Evolutionary conservation across 1,140 invertebrate genomes (phyloP).

Genomic region (Callitettix versicolor): DNA sequence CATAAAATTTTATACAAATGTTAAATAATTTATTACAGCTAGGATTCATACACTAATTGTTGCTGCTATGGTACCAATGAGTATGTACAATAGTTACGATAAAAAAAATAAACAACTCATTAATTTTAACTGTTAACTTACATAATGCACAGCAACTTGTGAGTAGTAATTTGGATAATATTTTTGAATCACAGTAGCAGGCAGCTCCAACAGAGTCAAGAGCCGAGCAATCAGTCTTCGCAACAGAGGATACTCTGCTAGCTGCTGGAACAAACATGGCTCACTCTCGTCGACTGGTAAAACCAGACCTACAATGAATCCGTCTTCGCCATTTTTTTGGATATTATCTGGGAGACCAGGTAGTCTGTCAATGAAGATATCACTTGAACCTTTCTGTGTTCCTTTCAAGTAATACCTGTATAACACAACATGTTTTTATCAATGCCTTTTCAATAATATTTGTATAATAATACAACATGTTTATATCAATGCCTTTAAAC

Average conservation of each 20-base stretch:
- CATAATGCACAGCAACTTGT: slow-evolving; percentile 39
- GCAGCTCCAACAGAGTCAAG: slow-evolving; percentile 40
- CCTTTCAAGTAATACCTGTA: slow-evolving; percentile 64
- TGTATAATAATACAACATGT: not conserved
- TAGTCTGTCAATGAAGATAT: slow-evolving; percentile 64
- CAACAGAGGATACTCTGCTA: slow-evolving; percentile 43
- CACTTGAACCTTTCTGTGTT: slow-evolving; percentile 54
- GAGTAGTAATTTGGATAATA: slow-evolving; percentile 46
- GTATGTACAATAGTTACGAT: too few species aligned
- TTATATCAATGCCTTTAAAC: not conserved
- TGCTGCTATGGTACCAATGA: too few species aligned
- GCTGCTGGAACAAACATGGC: slow-evolving; percentile 36
- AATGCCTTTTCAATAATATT: not conserved
- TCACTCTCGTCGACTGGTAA: slow-evolving; percentile 36
- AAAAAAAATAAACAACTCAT: too few species aligned
- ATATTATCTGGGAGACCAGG: slow-evolving; percentile 77
- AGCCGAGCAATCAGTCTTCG: slow-evolving; percentile 48
- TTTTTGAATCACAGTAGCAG: slow-evolving; percentile 43
- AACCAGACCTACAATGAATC: slow-evolving; percentile 53
- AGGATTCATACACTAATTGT: too few species aligned
- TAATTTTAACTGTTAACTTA: slow-evolving; percentile 32
- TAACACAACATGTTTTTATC: too few species aligned
- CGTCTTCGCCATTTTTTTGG: slow-evolving; percentile 49
- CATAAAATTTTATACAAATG: not conserved
- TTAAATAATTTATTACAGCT: too few species aligned